Conservation (phyloP, 2,797 vertebrate species). For the Aphelocoma californica region DNA sequence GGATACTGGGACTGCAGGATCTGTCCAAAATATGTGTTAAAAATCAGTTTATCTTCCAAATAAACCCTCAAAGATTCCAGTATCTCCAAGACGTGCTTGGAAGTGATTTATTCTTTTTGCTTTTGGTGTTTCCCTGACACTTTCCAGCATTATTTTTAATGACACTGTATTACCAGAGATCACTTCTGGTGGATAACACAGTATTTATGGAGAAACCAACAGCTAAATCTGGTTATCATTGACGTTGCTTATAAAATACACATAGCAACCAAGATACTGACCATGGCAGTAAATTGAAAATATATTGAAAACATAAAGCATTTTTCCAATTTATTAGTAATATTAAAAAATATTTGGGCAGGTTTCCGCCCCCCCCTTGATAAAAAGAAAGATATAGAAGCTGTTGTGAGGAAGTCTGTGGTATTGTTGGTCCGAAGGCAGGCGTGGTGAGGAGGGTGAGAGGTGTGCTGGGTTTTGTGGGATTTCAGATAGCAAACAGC, state of each 20-base stretch:
- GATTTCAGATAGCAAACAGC: neutral
- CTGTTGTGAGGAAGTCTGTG: neutral
- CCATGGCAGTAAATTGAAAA: constrained; percentile 52
- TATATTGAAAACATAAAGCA: constrained; percentile 68
- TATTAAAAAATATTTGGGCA: neutral
- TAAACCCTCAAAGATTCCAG: neutral
- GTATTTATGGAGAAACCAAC: constrained; percentile 29
- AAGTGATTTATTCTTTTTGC: neutral
- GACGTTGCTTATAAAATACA: constrained; percentile 51
- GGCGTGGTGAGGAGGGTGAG: neutral
- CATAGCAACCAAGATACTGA: constrained; percentile 43
- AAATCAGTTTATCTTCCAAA: constrained; percentile 2
- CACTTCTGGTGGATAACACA: constrained; percentile 9
- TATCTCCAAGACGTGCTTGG: neutral
- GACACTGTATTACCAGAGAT: neutral
- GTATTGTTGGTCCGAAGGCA: neutral
- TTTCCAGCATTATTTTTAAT: constrained; percentile 16
- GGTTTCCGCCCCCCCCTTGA: neutral
- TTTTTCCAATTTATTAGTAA: constrained; percentile 53
- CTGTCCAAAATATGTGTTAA: neutral
- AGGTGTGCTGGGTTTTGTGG: neutral
- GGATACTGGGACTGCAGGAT: neutral
- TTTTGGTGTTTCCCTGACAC: neutral
- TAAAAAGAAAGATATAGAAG: constrained; percentile 33
- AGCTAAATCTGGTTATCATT: constrained; percentile 60